These are phyloP conservation scores for Rotaria magnacalcarata DNA, from an alignment of 2,888 invertebrate genomes.

Conservation along the genomic window DNA sequence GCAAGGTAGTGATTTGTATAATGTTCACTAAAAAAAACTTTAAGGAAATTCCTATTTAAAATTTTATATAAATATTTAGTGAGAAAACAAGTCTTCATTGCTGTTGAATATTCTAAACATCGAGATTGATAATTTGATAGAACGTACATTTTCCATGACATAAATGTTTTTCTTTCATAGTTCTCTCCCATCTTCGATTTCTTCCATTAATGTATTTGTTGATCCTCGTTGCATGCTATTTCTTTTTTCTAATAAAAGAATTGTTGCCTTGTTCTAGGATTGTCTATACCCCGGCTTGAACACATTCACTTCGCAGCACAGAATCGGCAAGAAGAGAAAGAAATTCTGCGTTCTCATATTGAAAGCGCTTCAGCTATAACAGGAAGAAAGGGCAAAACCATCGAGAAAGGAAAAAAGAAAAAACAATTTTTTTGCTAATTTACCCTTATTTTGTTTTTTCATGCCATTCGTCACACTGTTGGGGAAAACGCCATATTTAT, in stretches of 20 bases:
- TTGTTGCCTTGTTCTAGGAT: not conserved
- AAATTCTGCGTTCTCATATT: not conserved
- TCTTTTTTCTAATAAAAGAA: not conserved
- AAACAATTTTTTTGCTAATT: not conserved
- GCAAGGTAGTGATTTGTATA: too few species aligned
- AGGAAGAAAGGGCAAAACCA: not conserved
- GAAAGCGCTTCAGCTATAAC: not conserved
- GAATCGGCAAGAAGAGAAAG: not conserved
- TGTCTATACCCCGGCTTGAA: not conserved
- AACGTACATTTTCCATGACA: not conserved
- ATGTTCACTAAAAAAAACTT: too few species aligned
- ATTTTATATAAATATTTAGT: too few species aligned
- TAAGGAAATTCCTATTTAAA: too few species aligned
- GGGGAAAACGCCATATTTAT: not conserved
- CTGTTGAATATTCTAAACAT: too few species aligned
- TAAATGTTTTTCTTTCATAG: not conserved
- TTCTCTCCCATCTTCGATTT: not conserved
- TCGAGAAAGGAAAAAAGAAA: not conserved
- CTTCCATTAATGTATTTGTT: not conserved
- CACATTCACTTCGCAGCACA: not conserved
- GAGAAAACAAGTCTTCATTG: too few species aligned
- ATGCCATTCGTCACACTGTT: not conserved
- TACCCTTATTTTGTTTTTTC: not conserved
- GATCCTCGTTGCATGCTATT: not conserved
- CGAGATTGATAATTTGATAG: too few species aligned